These are phyloP conservation scores for Tiliqua scincoides DNA, from an alignment of 2,113 vertebrate genomes.

Conservation along the genomic window DNA sequence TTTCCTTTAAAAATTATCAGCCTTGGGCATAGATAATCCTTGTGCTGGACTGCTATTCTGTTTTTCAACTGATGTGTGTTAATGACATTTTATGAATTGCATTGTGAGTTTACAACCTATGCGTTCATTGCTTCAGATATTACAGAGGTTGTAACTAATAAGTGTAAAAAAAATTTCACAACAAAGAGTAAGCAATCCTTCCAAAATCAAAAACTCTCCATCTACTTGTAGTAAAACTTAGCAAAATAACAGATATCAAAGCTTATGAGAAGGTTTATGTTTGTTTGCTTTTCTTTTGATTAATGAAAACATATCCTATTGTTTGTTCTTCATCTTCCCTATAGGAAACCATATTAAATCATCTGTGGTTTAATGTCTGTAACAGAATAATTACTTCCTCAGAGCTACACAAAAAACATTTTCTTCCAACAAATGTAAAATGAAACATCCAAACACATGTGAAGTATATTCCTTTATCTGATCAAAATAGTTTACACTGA, in stretches of 20 bases:
- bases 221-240: neutral
- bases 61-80: too few relatives aligned
- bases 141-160: too few relatives aligned
- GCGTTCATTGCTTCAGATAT: too few relatives aligned
- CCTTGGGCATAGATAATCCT: too few relatives aligned
- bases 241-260: neutral
- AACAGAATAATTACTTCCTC: neutral
- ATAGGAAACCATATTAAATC: neutral
- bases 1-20: too few relatives aligned
- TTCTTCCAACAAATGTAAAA: neutral
- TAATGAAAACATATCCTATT: neutral
- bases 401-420: neutral
- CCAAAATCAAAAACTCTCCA: too few relatives aligned
- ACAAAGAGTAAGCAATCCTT: too few relatives aligned
- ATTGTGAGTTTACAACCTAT: too few relatives aligned
- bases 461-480: neutral
- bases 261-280: neutral
- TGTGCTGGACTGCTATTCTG: too few relatives aligned
- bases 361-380: neutral
- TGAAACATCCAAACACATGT: neutral
- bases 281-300: neutral
- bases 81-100: too few relatives aligned
- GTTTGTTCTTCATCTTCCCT: neutral
- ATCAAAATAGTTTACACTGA: neutral
- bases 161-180: too few relatives aligned